A percentile compares a stretch with the other conserved stretches of the same genome.
These are phyloP conservation scores for Lophochroa leadbeateri DNA, from an alignment of 2,113 vertebrate species.

Conservation along the genomic window DNA sequence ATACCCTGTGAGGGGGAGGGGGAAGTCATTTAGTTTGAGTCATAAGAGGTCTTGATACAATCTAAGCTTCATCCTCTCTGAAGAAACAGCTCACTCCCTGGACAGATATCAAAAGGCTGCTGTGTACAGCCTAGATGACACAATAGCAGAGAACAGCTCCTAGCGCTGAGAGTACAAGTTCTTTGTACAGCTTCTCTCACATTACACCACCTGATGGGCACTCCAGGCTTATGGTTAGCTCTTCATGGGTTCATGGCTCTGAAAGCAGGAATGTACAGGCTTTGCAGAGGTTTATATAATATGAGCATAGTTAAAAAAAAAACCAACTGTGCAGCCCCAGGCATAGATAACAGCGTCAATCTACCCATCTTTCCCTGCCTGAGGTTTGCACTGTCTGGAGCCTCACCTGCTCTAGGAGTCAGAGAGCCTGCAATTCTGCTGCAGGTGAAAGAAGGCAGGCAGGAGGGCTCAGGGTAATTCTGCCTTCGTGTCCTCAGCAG, in stretches of 20 bases:
- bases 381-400: neutral
- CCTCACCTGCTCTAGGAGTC: neutral
- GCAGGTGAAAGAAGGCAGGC: neutral
- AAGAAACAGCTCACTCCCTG: constrained; percentile 27
- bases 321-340: neutral
- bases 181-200: neutral
- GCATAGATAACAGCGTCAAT: neutral
- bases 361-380: neutral
- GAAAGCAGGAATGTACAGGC: neutral
- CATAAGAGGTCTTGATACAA: constrained; percentile 24
- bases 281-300: neutral
- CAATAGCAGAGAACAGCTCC: constrained; percentile 10
- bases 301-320: neutral
- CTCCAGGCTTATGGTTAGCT: neutral
- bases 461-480: neutral
- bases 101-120: neutral
- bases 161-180: neutral
- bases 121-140: neutral
- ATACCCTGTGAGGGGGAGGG: neutral
- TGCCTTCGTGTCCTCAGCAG: neutral
- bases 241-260: neutral
- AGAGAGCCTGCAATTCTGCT: neutral
- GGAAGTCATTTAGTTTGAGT: constrained; percentile 27
- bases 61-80: constrained; percentile 36
- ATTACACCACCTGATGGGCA: neutral